A percentile compares a stretch with the other conserved stretches of the same genome.
These are phyloP conservation scores for Pelobates fuscus DNA, from an alignment of 2,113 vertebrate species.

Conservation along the genomic window DNA sequence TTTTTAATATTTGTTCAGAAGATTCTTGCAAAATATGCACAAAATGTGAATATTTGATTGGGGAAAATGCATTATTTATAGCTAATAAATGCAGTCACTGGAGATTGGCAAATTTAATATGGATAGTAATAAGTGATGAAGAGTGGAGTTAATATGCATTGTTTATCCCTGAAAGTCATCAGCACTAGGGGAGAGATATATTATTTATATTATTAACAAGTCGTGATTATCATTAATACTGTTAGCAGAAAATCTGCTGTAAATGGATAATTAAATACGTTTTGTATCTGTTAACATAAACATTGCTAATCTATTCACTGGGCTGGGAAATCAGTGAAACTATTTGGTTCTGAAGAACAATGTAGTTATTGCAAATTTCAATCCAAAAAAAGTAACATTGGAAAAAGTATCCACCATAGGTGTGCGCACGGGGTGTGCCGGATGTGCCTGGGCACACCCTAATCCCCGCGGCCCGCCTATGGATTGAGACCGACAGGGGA, in stretches of 20 bases:
- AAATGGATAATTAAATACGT: conserved; percentile 51
- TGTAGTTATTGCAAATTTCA: no score
- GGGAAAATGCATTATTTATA: conserved; percentile 36
- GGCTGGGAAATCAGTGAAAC: no score
- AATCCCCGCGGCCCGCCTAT: no score
- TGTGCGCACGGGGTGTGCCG: no score
- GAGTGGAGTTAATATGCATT: conserved; percentile 14
- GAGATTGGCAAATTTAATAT: conserved; percentile 28
- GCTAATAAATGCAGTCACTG: conserved; percentile 10
- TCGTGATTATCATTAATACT: conserved; percentile 20
- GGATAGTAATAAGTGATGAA: conserved; percentile 26
- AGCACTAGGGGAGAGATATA: neutral
- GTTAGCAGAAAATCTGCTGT: conserved; percentile 53
- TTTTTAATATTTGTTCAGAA: conserved; percentile 19
- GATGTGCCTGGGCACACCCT: no score
- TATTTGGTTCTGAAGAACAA: no score
- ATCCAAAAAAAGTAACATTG: no score
- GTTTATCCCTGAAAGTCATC: conserved; percentile 5
- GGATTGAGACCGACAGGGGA: no score
- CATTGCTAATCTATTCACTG: no score
- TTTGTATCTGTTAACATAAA: no score
- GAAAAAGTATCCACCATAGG: no score
- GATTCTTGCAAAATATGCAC: conserved; percentile 32
- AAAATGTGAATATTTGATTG: conserved; percentile 34
- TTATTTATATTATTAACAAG: conserved; percentile 22